phyloP scores from a whole-genome alignment of 2,888 invertebrate genomes.

The Ferrisia virgata region DNA sequence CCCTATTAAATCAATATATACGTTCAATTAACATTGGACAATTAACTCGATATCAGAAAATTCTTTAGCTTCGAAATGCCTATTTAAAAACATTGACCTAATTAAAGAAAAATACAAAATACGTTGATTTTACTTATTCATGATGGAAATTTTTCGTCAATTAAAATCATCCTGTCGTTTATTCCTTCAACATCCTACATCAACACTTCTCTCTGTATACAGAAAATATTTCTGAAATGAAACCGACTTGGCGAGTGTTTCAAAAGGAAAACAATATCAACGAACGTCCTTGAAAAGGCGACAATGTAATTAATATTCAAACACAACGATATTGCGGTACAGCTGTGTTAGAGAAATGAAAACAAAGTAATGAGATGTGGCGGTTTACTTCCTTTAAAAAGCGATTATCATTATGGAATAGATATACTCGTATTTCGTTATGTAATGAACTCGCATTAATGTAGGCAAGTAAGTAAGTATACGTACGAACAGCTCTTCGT shows the following conservation, averaged over 20 bases:
- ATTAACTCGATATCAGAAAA: background rate
- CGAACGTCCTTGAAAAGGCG: background rate
- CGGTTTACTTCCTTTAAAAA: background rate
- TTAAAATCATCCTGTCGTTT: background rate
- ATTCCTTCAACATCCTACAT: background rate
- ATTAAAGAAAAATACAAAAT: background rate
- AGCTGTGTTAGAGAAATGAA: background rate
- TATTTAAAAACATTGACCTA: constrained; percentile 14
- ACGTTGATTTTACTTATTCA: background rate
- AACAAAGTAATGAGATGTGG: background rate
- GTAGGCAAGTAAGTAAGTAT: background rate
- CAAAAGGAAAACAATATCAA: background rate
- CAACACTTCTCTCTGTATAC: background rate
- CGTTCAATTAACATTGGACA: background rate
- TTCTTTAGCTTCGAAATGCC: background rate
- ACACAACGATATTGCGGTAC: background rate
- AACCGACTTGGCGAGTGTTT: background rate
- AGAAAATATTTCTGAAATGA: background rate
- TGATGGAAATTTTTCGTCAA: background rate
- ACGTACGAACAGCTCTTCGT: background rate
- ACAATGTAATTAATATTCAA: constrained; percentile 4
- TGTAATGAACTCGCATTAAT: background rate
- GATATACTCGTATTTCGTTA: too few species aligned
- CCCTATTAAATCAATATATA: background rate
- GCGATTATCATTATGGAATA: background rate